These are phyloP conservation scores for Ibidorhyncha struthersii DNA, from an alignment of 2,113 vertebrate species.

Conservation along the genomic window DNA sequence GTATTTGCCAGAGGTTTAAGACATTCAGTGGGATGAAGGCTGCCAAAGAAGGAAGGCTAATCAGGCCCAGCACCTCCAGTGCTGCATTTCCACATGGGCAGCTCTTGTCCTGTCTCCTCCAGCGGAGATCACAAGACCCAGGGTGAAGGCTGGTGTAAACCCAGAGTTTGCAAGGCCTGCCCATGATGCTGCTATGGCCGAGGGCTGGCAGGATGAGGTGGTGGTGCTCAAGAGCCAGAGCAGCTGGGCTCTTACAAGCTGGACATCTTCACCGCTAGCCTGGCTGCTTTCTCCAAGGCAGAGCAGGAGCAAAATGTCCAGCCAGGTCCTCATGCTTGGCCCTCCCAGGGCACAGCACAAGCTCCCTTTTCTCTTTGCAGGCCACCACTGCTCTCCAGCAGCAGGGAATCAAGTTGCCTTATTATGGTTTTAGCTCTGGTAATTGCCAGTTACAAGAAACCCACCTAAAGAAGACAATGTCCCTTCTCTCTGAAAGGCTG, in stretches of 20 bases:
- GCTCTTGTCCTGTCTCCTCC: neutral
- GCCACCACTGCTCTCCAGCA: neutral
- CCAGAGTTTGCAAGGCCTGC: neutral
- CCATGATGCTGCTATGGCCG: accelerated
- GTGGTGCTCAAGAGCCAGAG: neutral
- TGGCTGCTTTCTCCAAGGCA: neutral
- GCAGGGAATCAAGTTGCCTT: neutral
- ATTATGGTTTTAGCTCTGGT: neutral
- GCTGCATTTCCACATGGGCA: neutral
- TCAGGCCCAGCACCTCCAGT: neutral
- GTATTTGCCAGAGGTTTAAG: neutral
- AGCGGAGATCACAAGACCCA: neutral
- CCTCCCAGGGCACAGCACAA: neutral
- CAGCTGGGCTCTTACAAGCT: neutral
- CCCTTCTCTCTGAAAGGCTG: neutral
- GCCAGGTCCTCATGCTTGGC: neutral
- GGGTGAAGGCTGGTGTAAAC: neutral
- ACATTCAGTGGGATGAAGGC: neutral
- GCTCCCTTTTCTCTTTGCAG: neutral
- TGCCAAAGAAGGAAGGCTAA: neutral
- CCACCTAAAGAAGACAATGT: neutral
- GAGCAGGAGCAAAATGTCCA: neutral
- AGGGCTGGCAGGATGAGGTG: neutral
- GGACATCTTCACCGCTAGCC: neutral
- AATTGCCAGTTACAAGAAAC: neutral